Evolutionary conservation across 2,888 invertebrate species (phyloP).

Genomic region (Hololepta plana): DNA sequence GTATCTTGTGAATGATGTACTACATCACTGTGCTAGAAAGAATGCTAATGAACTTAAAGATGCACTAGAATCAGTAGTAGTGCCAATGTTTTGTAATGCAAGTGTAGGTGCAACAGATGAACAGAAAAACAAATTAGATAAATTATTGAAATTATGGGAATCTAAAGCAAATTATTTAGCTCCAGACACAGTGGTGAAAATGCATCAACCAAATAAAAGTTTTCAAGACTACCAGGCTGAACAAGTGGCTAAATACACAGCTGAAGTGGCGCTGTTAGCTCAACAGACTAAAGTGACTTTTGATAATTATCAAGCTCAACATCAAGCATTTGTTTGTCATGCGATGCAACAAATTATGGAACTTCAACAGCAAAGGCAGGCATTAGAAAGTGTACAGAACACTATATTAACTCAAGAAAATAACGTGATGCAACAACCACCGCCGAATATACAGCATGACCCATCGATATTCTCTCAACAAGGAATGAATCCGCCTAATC

Average conservation of each 20-base stretch:
- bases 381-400: conserved; percentile 32
- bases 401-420: background rate
- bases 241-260: conserved; percentile 60
- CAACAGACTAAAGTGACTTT: conserved; percentile 57
- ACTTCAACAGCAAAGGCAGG: conserved; percentile 60
- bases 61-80: conserved; percentile 85
- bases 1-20: conserved; percentile 95
- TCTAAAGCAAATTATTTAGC: conserved; percentile 84
- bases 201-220: conserved; percentile 75
- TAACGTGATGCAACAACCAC: conserved; percentile 6
- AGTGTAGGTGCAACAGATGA: conserved; percentile 72
- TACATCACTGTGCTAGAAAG: conserved; percentile 95
- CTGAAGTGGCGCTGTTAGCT: conserved; percentile 56
- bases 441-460: conserved; percentile 4
- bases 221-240: conserved; percentile 79
- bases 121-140: conserved; percentile 79
- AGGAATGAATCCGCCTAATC: conserved; percentile 12
- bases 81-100: conserved; percentile 95
- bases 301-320: conserved; percentile 63
- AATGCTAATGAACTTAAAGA: conserved; percentile 86
- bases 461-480: conserved; percentile 7
- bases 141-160: conserved; percentile 91
- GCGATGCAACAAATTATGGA: conserved; percentile 77
- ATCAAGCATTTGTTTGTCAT: conserved; percentile 87
- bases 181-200: conserved; percentile 61